These are phyloP conservation scores for Ceuthmochares aereus DNA, from an alignment of 2,113 vertebrate species.

Conservation along the genomic window DNA sequence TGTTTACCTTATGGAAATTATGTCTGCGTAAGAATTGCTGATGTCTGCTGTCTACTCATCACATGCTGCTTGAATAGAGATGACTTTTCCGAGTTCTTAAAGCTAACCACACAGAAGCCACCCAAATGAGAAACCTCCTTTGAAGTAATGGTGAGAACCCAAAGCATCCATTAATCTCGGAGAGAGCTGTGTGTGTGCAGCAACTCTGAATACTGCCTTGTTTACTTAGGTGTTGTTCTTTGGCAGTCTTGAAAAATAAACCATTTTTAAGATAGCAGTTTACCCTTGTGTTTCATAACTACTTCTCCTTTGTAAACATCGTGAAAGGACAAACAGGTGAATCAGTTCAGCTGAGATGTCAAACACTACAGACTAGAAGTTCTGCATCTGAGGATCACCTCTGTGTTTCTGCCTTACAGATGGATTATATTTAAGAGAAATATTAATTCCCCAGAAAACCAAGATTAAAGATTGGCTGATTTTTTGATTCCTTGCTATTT, in stretches of 20 bases:
- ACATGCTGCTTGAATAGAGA: not conserved
- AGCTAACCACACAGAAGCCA: not conserved
- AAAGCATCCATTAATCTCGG: not conserved
- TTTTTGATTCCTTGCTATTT: not conserved
- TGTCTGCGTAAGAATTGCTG: not conserved
- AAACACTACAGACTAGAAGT: not conserved
- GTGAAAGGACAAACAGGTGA: not conserved
- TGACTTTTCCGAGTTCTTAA: not conserved
- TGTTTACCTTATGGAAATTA: not conserved
- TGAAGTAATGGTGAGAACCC: not conserved
- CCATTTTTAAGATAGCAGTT: not conserved
- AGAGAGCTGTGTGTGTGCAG: not conserved
- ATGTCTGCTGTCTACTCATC: not conserved
- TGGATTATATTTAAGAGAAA: not conserved
- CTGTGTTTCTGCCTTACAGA: not conserved
- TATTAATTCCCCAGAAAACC: not conserved
- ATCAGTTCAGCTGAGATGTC: not conserved
- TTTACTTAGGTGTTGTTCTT: not conserved
- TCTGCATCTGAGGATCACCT: not conserved
- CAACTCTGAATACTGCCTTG: not conserved
- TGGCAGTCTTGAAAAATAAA: not conserved
- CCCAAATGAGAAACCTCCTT: not conserved
- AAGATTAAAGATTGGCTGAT: not conserved
- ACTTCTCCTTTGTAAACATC: not conserved
- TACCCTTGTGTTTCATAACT: not conserved